Conservation (phyloP, 2,113 vertebrate species). For the Mirounga angustirostris region DNA sequence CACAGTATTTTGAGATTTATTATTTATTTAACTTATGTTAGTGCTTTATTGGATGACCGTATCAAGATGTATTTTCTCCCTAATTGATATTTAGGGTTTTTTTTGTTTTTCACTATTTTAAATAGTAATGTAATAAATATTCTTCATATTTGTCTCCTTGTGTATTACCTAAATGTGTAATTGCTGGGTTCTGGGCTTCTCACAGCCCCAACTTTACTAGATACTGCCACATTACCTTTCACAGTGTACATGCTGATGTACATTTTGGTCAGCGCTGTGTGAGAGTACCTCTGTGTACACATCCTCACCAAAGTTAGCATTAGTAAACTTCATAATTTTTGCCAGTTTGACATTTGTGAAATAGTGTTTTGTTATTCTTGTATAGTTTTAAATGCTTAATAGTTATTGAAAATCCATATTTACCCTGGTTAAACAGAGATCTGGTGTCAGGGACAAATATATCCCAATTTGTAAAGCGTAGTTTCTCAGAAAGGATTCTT, state of each 20-base stretch:
- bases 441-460: background rate
- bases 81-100: conserved; percentile 40
- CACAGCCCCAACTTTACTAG: background rate
- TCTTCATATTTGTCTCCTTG: background rate
- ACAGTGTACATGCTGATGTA: background rate
- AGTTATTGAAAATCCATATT: background rate
- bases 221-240: background rate
- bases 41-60: conserved; percentile 32
- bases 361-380: conserved; percentile 13
- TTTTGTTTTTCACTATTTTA: conserved; percentile 24
- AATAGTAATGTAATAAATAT: conserved; percentile 5
- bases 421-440: background rate
- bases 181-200: background rate
- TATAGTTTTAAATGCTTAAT: background rate
- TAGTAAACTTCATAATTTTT: background rate
- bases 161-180: background rate
- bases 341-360: conserved; percentile 25
- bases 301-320: background rate
- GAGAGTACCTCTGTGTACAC: background rate
- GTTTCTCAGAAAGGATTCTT: conserved; percentile 20
- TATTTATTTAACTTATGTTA: conserved; percentile 30
- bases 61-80: conserved; percentile 11
- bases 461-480: background rate
- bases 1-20: background rate
- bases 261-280: background rate